Evolutionary conservation across 1,140 invertebrate genomes (phyloP).

Genomic region (Cotesia glomerata): DNA sequence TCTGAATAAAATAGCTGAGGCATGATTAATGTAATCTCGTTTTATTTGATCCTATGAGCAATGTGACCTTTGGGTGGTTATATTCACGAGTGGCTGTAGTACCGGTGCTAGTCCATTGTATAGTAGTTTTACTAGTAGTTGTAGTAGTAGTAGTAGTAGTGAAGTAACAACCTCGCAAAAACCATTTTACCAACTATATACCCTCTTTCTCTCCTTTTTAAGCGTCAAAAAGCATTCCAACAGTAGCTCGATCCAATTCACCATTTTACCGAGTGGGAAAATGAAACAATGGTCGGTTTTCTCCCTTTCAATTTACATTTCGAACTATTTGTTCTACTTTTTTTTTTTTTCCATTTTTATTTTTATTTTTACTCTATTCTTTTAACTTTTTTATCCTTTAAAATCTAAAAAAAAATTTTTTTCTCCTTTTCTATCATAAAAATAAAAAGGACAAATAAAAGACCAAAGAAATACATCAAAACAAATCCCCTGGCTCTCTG

Average conservation of each 20-base stretch:
- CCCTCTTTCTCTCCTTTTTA: conserved; percentile 14
- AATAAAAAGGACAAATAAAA: too few relatives aligned
- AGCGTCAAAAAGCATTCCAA: conserved; percentile 23
- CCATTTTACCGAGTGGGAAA: not conserved
- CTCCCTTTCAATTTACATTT: not conserved
- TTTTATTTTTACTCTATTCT: too few relatives aligned
- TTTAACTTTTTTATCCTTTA: too few relatives aligned
- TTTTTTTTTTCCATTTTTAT: not conserved
- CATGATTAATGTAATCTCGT: conserved; percentile 25
- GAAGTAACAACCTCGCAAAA: conserved; percentile 2
- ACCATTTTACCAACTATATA: conserved; percentile 17
- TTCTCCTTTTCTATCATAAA: too few relatives aligned
- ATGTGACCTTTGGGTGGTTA: conserved; percentile 16
- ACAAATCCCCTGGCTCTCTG: too few relatives aligned
- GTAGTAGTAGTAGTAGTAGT: too few relatives aligned
- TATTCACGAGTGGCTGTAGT: conserved; percentile 2
- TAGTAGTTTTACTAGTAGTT: too few relatives aligned
- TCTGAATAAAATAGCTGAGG: conserved; percentile 14
- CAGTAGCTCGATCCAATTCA: not conserved
- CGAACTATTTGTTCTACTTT: not conserved
- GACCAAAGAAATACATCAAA: too few relatives aligned
- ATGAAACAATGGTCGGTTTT: not conserved
- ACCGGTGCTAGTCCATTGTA: too few relatives aligned
- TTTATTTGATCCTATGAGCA: conserved; percentile 20
- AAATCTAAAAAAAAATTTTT: too few relatives aligned